phyloP scores from a whole-genome alignment of 1,140 invertebrate species.

The Latrodectus geometricus region DNA sequence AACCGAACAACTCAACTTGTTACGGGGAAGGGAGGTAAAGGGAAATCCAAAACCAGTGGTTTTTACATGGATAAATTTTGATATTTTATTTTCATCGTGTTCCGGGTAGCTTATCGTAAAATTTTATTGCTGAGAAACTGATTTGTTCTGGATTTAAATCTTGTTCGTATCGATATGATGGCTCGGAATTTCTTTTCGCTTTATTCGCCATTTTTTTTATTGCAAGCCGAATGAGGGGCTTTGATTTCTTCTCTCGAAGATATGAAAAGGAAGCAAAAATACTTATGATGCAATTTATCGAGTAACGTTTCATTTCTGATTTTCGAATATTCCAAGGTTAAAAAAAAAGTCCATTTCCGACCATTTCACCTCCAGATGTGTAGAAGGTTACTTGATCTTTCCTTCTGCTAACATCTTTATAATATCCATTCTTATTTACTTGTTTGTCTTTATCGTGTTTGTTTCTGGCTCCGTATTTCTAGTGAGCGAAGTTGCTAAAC shows the following conservation, averaged over 20 bases:
- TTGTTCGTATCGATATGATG: constrained; percentile 12
- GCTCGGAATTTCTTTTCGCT: constrained; percentile 1
- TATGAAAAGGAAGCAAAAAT: too few relatives aligned
- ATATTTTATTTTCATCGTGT: constrained; percentile 48
- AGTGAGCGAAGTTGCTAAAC: too few relatives aligned
- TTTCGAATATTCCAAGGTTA: too few relatives aligned
- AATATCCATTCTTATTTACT: too few relatives aligned
- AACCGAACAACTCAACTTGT: constrained; percentile 39
- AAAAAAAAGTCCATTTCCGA: constrained; percentile 2
- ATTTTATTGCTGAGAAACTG: constrained; percentile 56
- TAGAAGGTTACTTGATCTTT: too few relatives aligned
- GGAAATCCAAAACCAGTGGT: constrained; percentile 27
- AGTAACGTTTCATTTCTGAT: too few relatives aligned
- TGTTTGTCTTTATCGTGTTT: too few relatives aligned
- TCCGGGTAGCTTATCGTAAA: constrained; percentile 51
- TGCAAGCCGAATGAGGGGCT: neutral
- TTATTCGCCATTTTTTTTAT: neutral
- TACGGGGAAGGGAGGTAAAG: constrained; percentile 1
- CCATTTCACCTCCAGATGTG: too few relatives aligned
- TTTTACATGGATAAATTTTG: constrained; percentile 45
- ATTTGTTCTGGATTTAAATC: constrained; percentile 56
- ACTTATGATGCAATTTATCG: too few relatives aligned
- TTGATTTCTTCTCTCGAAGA: too few relatives aligned
- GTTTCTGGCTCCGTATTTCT: too few relatives aligned
- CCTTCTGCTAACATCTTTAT: too few relatives aligned